Evolutionary conservation across 2,888 invertebrate genomes (phyloP), one percentile per base, ranked within the genome.

Genomic region (Choreutis nemorana): DNA sequence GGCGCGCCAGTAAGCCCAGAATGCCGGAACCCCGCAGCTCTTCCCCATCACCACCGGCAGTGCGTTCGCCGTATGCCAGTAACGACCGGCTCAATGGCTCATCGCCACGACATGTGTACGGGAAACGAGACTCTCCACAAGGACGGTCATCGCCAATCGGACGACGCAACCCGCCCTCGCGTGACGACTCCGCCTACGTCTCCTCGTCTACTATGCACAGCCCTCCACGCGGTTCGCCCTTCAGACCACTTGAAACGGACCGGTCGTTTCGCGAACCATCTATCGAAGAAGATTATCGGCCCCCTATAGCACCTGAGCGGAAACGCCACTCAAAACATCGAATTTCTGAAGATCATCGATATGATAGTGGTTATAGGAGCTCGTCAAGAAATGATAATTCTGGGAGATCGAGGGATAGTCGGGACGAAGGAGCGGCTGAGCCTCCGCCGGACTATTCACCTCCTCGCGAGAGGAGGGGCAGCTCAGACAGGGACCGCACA

Each of bases 371-470:
- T 1, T 83, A 83, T 44, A 65, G 83, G 32, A 82, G 81, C 39
- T 81, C 82, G 6, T 82, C 82, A 0, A 50, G 82, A 6, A 82
- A 82, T 42, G 81, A 81, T 39, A 72, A 73, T 42, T 78, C 80
- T 2, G 77, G 72, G 3, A 62, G 80, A 11, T 78, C 78, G 0
- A 65, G 75, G 1, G 77, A 77, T 34, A 73, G 75, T 29, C 67
- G 62, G 12, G 77, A 78, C 28, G 77, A 75, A 44, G 81, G 73
- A 14, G 67, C 82, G 1, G 70, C 77, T 13, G 87, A 87, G 48
- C 87, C 87, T 4, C 86, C 87, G 2, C 87, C 87, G 2, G 87
- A 88, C 49, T 88, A 88, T 47, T 87, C 87, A 2, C 87, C 87
- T 5, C 84, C 85, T 5, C 77, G 77, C 28, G 78, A 73, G 32